A percentile compares a stretch with the other conserved stretches of the same genome.
Evolutionary conservation across 2,888 invertebrate species (phyloP).

Genomic region (Meta bourneti): DNA sequence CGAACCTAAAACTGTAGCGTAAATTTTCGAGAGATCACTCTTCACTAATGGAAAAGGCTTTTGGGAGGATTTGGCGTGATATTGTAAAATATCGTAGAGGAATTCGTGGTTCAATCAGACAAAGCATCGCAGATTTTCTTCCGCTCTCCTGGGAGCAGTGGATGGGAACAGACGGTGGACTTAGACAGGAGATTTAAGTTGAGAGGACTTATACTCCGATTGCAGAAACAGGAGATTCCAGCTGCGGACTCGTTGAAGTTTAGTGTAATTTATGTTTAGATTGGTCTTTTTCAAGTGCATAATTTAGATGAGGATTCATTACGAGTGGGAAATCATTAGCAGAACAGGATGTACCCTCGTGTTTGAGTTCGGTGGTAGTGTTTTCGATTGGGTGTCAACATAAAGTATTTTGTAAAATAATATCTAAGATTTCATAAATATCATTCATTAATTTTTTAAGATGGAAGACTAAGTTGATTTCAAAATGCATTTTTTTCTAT

Average conservation of each 20-base stretch:
- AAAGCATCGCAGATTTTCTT: conserved; percentile 14
- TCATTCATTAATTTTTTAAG: no score
- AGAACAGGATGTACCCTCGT: no score
- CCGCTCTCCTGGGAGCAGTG: neutral
- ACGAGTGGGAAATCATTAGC: no score
- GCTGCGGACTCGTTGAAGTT: neutral
- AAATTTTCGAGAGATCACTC: conserved; percentile 14
- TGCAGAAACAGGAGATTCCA: neutral
- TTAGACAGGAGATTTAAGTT: conserved; percentile 4
- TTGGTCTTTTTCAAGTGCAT: neutral
- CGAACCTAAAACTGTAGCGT: neutral
- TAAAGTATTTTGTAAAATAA: no score
- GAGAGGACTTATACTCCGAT: neutral
- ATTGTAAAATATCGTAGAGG: conserved; percentile 49
- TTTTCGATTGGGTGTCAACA: no score
- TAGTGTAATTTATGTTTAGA: neutral
- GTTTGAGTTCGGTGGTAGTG: no score
- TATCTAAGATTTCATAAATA: no score
- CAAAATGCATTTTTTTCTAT: no score
- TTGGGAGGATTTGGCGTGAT: conserved; percentile 30
- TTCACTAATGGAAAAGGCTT: conserved; percentile 40
- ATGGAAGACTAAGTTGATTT: no score
- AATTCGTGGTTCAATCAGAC: conserved; percentile 39
- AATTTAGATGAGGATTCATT: no score
- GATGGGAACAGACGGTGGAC: neutral